phyloP scores from a whole-genome alignment of 2,797 vertebrate genomes.

The Poeciliopsis turneri region DNA sequence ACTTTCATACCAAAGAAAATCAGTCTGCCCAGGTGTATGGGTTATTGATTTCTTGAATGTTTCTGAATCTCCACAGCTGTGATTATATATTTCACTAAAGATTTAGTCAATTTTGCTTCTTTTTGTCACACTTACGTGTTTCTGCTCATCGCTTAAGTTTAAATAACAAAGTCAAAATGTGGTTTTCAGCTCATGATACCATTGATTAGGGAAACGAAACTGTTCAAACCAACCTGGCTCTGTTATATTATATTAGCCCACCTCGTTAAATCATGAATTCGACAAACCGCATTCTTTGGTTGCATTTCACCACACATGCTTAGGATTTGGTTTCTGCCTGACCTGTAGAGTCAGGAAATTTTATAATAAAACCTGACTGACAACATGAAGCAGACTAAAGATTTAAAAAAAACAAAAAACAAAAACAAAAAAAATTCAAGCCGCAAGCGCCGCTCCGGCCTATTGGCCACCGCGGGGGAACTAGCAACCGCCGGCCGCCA shows the following conservation, averaged over 20 bases:
- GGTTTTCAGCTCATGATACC: neutral
- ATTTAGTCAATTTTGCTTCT: neutral
- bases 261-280: neutral
- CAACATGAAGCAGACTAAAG: neutral
- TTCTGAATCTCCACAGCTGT: neutral
- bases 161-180: neutral
- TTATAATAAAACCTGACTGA: neutral
- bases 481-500: too few relatives aligned
- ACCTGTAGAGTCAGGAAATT: neutral
- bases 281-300: too few relatives aligned
- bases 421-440: too few relatives aligned
- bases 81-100: neutral
- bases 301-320: neutral
- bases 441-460: too few relatives aligned
- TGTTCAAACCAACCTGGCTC: neutral
- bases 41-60: neutral
- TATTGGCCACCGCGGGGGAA: too few relatives aligned
- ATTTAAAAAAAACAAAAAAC: too few relatives aligned
- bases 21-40: neutral
- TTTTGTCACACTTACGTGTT: neutral
- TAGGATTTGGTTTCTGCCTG: neutral
- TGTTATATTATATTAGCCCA: neutral
- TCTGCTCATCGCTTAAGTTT: neutral
- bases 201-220: neutral
- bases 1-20: slow-evolving; percentile 1